Percentiles rank a stretch among this genome's conserved stretches.
phyloP scores from a whole-genome alignment of 2,797 vertebrate species.

The Sphenopsis melanotis region DNA sequence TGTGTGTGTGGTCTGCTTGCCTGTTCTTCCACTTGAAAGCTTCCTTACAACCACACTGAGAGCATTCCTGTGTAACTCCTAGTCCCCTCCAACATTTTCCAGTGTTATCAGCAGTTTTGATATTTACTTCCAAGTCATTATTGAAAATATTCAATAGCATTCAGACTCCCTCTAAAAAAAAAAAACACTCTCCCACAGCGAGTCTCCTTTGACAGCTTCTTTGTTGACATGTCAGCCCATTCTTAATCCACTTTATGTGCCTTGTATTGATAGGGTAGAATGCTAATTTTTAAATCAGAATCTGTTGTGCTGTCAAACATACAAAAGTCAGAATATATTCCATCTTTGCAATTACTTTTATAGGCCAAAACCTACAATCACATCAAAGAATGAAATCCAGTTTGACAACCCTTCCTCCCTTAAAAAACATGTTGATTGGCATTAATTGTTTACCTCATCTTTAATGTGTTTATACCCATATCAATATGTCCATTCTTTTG shows the following conservation, averaged over 20 bases:
- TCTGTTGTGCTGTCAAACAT: not conserved
- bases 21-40: not conserved
- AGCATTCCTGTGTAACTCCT: not conserved
- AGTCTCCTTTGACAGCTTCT: conserved; percentile 32
- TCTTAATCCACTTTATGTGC: conserved; percentile 18
- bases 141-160: not conserved
- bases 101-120: not conserved
- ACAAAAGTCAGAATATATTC: conserved; percentile 14
- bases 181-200: not conserved
- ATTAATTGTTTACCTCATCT: conserved; percentile 42
- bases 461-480: not conserved
- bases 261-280: conserved; percentile 29
- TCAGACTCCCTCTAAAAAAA: not conserved
- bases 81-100: not conserved
- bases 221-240: conserved; percentile 28
- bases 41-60: not conserved
- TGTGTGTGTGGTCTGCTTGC: not conserved
- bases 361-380: conserved; percentile 37
- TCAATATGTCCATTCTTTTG: conserved; percentile 11
- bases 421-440: conserved; percentile 32
- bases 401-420: conserved; percentile 37
- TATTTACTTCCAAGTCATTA: conserved; percentile 25
- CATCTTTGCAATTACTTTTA: conserved; percentile 46
- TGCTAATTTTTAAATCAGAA: conserved; percentile 53
- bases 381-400: not conserved